These are phyloP conservation scores for Silurus meridionalis DNA, from an alignment of 2,113 vertebrate genomes.

Conservation along the genomic window DNA sequence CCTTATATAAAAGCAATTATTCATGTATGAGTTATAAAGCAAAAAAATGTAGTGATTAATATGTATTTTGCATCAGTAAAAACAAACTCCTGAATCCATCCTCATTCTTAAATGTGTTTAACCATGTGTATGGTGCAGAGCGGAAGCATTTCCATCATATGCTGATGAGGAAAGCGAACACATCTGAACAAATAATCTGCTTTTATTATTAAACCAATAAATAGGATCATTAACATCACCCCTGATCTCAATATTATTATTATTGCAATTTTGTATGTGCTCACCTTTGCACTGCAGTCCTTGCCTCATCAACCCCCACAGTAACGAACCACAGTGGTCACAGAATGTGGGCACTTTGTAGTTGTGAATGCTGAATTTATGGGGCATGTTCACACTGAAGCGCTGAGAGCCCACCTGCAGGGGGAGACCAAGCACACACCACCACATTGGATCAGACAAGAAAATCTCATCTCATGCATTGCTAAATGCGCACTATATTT, in stretches of 20 bases:
- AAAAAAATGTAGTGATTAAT: background rate
- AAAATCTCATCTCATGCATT: too few species aligned
- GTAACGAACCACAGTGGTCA: constrained; percentile 93
- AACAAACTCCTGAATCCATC: background rate
- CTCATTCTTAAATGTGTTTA: background rate
- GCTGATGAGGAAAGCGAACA: background rate
- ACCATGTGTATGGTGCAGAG: background rate
- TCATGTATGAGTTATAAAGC: background rate
- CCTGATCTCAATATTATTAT: background rate
- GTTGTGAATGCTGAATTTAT: constrained; percentile 96
- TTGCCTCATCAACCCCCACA: constrained; percentile 93
- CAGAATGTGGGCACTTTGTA: constrained; percentile 97
- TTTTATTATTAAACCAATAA: background rate
- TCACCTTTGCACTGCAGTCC: constrained; percentile 97
- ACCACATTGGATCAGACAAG: background rate
- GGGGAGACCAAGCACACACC: constrained; percentile 53
- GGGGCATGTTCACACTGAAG: constrained; percentile 96
- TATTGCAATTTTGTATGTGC: constrained; percentile 21
- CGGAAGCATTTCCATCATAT: background rate
- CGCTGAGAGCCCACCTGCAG: constrained; percentile 88
- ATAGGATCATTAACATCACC: background rate
- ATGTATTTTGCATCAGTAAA: background rate
- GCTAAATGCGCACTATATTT: too few species aligned
- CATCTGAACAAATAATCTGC: background rate
- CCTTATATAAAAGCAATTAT: background rate